Base-by-base conservation (phyloP, 2,888 invertebrate genomes). In the Zaprionus obscuricornis region DNA sequence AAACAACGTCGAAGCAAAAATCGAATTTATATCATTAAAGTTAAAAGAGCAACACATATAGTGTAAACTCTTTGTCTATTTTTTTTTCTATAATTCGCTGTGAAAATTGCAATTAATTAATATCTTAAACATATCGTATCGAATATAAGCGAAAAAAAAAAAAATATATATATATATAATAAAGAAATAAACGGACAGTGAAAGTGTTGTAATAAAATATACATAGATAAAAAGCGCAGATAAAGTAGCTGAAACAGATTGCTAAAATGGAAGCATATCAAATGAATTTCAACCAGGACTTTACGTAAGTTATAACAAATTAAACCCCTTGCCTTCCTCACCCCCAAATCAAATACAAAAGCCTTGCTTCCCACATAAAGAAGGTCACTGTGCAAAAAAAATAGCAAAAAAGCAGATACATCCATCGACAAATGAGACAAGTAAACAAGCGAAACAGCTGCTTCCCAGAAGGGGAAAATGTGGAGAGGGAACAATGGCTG, bases 251-350 rank as follows among this genome's bases (percentile, higher is more conserved):
- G 37, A 51, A 54, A 37, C 55, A 57, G 49, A 56, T 60, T 59
- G 49, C 45, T 67, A 62, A 63, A 69, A 86, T 86, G 87, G 72
- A 66, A 68, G 74, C 70, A 73, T 87, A 87, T 67, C 84, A 78
- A 68, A 86, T 86, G 66, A 86, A 83, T 67, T 86, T 85, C 63
- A 86, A 86, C 65, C 86, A 86, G 78, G 86, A 86, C 62, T 86
- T 86, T 86, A 86, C 85, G 86, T 86, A 86, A 86, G 86, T 86
- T 51, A 39, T 17, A 66, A 62, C 46, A 62, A 64, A 66, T 58
- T 59, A 16, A 33, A 6, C 36, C 26, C 37, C 24, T 34, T 24
- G 33, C 26, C 45, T 7, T 7, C 16, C 18, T 8, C n/a, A n/a
- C n/a, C 31, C 39, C 6, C 33, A n/a, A 31, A n/a, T 17, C 22